phyloP scores from a whole-genome alignment of 2,113 vertebrate genomes.

The Ophiodon elongatus region DNA sequence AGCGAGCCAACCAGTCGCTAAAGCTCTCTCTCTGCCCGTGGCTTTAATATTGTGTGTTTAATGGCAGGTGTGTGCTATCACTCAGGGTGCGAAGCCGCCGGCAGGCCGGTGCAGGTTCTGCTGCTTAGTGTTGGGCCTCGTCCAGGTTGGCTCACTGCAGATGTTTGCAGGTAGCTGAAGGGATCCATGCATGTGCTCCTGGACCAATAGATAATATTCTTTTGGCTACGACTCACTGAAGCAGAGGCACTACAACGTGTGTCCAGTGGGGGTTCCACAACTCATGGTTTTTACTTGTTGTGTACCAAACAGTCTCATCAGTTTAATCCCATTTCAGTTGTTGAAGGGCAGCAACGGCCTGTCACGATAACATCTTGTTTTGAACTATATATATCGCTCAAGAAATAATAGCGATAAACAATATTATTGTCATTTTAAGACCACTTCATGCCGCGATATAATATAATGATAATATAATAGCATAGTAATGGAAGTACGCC shows the following conservation, averaged over 20 bases:
- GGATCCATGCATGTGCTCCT: conserved; percentile 9
- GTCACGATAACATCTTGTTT: too few species aligned
- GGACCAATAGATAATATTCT: neutral
- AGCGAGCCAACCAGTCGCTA: conserved; percentile 1
- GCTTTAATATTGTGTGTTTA: conserved; percentile 36
- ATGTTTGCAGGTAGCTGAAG: conserved; percentile 32
- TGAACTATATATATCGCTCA: too few species aligned
- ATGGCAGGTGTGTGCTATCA: conserved; percentile 31
- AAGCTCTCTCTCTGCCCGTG: conserved; percentile 10
- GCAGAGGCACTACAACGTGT: neutral
- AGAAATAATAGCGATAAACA: neutral
- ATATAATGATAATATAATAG: neutral
- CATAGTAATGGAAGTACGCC: neutral
- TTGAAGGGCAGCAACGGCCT: neutral
- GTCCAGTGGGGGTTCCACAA: neutral
- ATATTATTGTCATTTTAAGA: neutral
- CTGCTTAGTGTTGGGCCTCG: conserved; percentile 2
- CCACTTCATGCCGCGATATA: neutral
- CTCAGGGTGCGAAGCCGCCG: neutral
- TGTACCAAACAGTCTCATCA: neutral
- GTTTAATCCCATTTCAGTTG: neutral
- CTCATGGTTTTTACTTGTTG: neutral
- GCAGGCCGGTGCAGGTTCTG: neutral
- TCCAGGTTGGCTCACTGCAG: conserved; percentile 33
- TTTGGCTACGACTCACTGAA: neutral